Base-by-base conservation (phyloP, 1,140 invertebrate genomes). In the Harpegnathos saltator region DNA sequence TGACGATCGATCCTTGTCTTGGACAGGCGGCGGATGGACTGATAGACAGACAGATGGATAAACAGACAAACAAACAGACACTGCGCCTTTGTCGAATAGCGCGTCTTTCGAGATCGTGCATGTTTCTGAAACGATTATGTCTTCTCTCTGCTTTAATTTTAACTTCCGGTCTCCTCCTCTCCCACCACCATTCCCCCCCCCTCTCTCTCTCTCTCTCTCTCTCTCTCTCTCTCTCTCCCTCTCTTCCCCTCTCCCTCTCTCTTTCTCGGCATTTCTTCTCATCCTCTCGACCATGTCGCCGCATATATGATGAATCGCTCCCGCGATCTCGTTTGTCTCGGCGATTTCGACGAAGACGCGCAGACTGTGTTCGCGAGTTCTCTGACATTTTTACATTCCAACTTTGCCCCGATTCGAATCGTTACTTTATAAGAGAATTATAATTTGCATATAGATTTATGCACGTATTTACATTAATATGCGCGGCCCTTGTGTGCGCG, bases 371-470 rank as follows among this genome's bases (percentile, higher is more conserved):
- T 68, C 50, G 81, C 59, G 48, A 73, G 61, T 78, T 85, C 54
- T 82, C 75, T 65, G 63, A 81, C 84, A 87, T 82, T 78, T 82
- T 82, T 89, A 90, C 89, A 90, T 90, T 90, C 89, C 89, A 90
- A 90, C 83, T 87, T 78, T 85, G 87, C 87, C 89, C 89, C 89
- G 89, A 90, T 90, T 80, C 89, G 89, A 61, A 90, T 90, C 89
- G 89, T 87, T 86, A 66, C 29, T 85, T 87, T 82, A 50, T 9
- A 44, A 44, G 85, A 85, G 26, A 90, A 82, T 74, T 66, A 89
- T 71, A 66, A 82, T 85, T 58, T 69, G 77, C 63, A 71, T 87
- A 69, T 85, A 80, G 24, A 80, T 81, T 69, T 78, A 68, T 52
- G 75, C 74, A 80, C n/a, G 78, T 73, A 85, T 74, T 56, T 87